phyloP scores from a whole-genome alignment of 92 coral and sea anemone genomes.

The Palythoa caribaeorum region DNA sequence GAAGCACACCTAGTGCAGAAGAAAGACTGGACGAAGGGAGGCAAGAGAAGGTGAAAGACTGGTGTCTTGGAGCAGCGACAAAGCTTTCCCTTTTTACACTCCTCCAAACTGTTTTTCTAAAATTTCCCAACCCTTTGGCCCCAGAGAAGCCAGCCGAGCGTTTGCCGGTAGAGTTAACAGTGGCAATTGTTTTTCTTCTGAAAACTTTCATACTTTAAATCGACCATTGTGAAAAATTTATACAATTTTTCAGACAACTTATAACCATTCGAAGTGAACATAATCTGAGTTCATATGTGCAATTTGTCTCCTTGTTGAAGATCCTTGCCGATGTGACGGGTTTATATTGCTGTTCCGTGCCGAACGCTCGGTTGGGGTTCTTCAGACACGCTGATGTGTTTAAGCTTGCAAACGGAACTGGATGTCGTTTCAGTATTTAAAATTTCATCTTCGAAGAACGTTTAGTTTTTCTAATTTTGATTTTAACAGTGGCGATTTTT shows the following conservation, averaged over 20 bases:
- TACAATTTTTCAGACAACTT: no score
- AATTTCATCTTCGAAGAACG: background rate
- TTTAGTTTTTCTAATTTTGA: background rate
- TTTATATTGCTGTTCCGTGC: background rate
- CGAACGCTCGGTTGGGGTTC: background rate
- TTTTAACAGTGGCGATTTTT: background rate
- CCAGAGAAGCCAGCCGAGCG: background rate
- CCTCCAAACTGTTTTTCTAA: background rate
- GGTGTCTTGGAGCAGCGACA: background rate
- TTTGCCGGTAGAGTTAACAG: background rate
- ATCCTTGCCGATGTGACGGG: background rate
- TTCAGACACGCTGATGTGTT: background rate
- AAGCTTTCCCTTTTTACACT: background rate
- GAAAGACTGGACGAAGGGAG: conserved; percentile 30
- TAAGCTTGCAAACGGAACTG: background rate
- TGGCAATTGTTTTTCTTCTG: background rate
- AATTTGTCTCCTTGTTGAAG: background rate
- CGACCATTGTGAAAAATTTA: no score
- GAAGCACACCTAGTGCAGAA: conserved; percentile 21
- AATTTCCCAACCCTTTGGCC: background rate
- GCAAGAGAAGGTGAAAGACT: conserved; percentile 12
- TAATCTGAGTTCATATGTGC: no score
- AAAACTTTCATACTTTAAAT: no score
- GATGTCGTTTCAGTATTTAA: background rate
- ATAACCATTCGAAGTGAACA: no score